Conservation (phyloP, 2,797 vertebrate species). For the Atherinosoma microstoma region DNA sequence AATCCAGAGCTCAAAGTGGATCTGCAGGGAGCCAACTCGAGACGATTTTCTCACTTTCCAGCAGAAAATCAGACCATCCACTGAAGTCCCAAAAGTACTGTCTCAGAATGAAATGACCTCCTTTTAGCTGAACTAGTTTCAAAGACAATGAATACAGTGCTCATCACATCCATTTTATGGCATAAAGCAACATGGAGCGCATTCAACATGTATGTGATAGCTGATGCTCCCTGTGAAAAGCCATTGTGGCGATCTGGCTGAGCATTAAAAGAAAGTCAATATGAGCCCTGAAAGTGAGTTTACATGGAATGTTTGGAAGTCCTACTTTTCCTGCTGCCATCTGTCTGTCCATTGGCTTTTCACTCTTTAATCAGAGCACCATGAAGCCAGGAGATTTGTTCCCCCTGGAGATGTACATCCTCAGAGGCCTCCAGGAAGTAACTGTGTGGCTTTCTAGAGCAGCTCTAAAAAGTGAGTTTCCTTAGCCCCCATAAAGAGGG, state of each 20-base stretch:
- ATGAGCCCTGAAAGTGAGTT: conserved; percentile 14
- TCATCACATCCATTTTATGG: conserved; percentile 17
- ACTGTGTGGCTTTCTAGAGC: conserved; percentile 69
- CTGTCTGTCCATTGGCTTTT: conserved; percentile 62
- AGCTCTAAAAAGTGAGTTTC: conserved; percentile 52
- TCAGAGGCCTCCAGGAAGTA: conserved; percentile 63
- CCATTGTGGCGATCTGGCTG: background rate
- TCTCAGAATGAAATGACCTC: conserved; percentile 78
- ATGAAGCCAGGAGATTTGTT: conserved; percentile 67
- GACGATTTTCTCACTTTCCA: conserved; percentile 56
- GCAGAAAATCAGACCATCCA: conserved; percentile 72
- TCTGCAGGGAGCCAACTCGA: conserved; percentile 34
- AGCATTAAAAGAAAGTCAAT: conserved; percentile 30
- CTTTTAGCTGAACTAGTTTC: conserved; percentile 80
- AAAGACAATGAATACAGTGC: conserved; percentile 50
- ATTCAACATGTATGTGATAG: background rate
- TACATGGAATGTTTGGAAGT: conserved; percentile 49
- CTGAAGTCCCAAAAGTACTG: conserved; percentile 71
- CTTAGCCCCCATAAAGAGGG: conserved; percentile 41
- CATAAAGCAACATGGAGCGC: conserved; percentile 19
- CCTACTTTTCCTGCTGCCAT: conserved; percentile 58
- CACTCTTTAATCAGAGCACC: conserved; percentile 74
- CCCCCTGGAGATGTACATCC: conserved; percentile 55
- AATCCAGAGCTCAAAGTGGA: conserved; percentile 38
- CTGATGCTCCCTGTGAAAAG: background rate